A percentile compares a stretch with the other conserved stretches of the same genome.
Evolutionary conservation across 2,888 invertebrate genomes (phyloP).

Genomic region (Synergus laeviventris): DNA sequence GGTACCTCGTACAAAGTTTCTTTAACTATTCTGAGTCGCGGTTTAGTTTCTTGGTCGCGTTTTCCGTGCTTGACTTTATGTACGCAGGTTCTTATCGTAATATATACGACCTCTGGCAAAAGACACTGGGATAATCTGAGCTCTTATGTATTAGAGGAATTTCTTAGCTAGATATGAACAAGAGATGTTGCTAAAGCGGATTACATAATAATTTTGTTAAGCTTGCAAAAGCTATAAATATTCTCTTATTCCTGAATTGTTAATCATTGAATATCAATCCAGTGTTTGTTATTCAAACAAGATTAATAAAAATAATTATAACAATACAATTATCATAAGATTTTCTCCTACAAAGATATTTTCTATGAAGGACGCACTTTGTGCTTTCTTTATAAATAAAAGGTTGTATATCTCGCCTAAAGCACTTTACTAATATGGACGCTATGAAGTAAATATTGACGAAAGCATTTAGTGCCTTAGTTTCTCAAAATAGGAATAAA

Average conservation of each 20-base stretch:
- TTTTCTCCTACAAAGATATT: conserved; percentile 22
- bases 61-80: conserved; percentile 38
- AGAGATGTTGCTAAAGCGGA: neutral
- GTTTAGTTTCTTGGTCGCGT: conserved; percentile 45
- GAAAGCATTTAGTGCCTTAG: conserved; percentile 4
- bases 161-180: neutral
- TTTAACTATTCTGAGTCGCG: conserved; percentile 48
- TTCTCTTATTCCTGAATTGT: no score
- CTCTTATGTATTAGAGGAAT: neutral
- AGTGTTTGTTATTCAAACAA: no score
- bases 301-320: no score
- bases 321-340: no score
- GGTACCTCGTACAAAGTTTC: conserved; percentile 48
- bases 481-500: neutral
- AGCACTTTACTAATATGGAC: neutral
- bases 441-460: neutral
- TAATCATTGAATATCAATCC: no score
- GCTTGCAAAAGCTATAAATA: neutral
- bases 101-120: conserved; percentile 43
- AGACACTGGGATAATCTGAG: neutral
- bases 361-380: neutral
- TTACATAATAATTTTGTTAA: neutral
- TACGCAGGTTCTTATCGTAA: conserved; percentile 21
- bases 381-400: conserved; percentile 35
- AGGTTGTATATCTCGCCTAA: conserved; percentile 11